These are phyloP conservation scores for Sebastiscus albofasciatus DNA, from an alignment of 2,797 vertebrate species.

Conservation along the genomic window DNA sequence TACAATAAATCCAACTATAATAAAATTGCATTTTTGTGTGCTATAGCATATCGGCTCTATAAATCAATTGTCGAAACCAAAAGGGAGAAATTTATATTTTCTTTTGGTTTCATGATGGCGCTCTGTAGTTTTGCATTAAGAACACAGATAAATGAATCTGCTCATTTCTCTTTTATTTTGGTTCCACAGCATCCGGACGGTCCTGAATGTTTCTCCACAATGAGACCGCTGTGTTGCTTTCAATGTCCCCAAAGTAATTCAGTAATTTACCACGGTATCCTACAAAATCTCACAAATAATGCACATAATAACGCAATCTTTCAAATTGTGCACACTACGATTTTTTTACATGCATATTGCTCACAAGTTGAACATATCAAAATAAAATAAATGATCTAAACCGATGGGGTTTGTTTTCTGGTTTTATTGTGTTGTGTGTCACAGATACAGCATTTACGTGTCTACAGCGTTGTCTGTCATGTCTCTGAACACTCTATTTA, in stretches of 20 bases:
- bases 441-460: background rate
- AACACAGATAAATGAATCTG: no score
- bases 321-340: background rate
- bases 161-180: no score
- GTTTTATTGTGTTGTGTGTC: background rate
- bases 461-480: background rate
- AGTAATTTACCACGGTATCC: background rate
- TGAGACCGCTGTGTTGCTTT: constrained; percentile 7
- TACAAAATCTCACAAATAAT: background rate
- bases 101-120: no score
- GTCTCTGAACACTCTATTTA: background rate
- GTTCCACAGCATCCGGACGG: constrained; percentile 73
- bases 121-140: no score
- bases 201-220: constrained; percentile 70
- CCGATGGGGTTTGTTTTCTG: background rate
- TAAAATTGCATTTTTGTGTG: no score
- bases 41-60: no score
- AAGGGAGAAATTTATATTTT: no score
- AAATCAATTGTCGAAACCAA: no score
- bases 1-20: no score
- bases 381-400: no score
- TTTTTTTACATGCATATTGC: background rate
- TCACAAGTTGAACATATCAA: background rate
- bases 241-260: background rate
- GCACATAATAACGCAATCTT: background rate